A percentile compares a stretch with the other conserved stretches of the same genome.
phyloP scores from a whole-genome alignment of 2,797 vertebrate genomes.

The Schizopygopsis pylzovi region DNA sequence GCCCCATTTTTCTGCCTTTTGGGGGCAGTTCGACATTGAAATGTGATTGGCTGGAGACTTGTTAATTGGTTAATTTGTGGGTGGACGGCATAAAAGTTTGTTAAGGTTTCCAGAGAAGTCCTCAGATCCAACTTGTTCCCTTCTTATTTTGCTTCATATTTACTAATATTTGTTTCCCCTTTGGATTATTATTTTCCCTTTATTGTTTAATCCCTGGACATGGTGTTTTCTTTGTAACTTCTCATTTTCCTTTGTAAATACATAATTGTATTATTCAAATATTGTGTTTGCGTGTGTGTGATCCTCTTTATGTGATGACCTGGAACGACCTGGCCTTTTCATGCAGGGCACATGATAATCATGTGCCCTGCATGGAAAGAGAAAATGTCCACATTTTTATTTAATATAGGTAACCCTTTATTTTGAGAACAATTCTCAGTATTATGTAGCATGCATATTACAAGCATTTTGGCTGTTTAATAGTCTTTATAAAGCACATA shows the following conservation, averaged over 20 bases:
- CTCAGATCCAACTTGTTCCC: background rate
- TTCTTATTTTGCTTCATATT: background rate
- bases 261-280: background rate
- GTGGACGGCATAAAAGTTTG: background rate
- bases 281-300: background rate
- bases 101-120: background rate
- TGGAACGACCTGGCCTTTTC: background rate
- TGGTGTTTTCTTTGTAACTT: background rate
- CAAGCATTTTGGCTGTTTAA: too few species aligned
- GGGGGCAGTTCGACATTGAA: too few species aligned
- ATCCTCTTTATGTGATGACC: background rate
- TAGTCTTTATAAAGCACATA: too few species aligned
- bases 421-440: too few species aligned
- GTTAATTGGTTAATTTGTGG: constrained; percentile 5
- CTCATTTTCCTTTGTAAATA: background rate
- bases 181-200: background rate
- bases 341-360: background rate
- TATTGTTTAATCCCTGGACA: background rate
- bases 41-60: too few species aligned
- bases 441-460: too few species aligned
- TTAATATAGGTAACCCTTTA: too few species aligned
- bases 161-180: background rate
- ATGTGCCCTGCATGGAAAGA: background rate
- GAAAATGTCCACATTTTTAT: too few species aligned
- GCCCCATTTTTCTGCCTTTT: too few species aligned